These are phyloP conservation scores for Festucalex cinctus DNA, from an alignment of 2,113 vertebrate species.

Conservation along the genomic window DNA sequence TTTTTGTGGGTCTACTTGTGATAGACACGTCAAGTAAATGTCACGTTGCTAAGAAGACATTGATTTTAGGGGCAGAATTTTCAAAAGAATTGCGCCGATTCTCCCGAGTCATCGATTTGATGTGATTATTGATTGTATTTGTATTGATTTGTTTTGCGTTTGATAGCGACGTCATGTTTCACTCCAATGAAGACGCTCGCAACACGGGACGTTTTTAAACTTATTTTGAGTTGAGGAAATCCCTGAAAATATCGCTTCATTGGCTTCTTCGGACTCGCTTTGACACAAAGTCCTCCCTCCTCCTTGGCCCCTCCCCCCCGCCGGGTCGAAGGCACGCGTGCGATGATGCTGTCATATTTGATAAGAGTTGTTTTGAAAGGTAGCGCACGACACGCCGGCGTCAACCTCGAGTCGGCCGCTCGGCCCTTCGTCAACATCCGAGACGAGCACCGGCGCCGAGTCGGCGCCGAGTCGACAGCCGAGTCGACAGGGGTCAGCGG, in stretches of 20 bases:
- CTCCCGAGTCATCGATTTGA: too few species aligned
- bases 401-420: conserved; percentile 21
- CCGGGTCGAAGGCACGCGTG: not conserved
- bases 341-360: conserved; percentile 31
- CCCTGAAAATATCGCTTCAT: not conserved
- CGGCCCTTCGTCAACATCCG: conserved; percentile 7
- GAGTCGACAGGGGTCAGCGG: conserved; percentile 31
- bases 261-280: not conserved
- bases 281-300: not conserved
- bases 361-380: conserved; percentile 3
- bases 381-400: conserved; percentile 3
- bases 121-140: too few species aligned
- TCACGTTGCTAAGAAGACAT: too few species aligned
- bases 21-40: too few species aligned
- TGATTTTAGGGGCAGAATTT: too few species aligned
- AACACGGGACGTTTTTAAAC: not conserved
- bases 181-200: not conserved
- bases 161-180: too few species aligned
- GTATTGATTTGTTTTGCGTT: too few species aligned
- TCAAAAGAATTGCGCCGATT: too few species aligned
- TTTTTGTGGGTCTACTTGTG: too few species aligned
- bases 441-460: not conserved
- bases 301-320: too few species aligned
- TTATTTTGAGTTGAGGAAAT: too few species aligned
- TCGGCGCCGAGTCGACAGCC: too few species aligned